Evolutionary conservation across 2,888 invertebrate species (phyloP).

Genomic region (Terebella lapidaria): DNA sequence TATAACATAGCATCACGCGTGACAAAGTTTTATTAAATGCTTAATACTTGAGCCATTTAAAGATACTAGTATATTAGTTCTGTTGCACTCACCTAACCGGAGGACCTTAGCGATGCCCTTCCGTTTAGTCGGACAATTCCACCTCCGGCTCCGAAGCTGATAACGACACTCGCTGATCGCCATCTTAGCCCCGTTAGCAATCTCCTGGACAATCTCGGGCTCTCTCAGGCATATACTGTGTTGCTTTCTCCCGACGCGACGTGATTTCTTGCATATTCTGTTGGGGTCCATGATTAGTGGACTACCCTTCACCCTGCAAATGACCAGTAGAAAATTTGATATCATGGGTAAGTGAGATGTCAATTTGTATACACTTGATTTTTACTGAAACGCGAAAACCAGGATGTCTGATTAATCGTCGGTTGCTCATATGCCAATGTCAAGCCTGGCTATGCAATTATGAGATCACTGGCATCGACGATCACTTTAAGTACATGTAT

Average conservation of each 20-base stretch:
- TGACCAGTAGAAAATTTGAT: neutral
- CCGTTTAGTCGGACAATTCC: conserved; percentile 76
- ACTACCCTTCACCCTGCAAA: conserved; percentile 59
- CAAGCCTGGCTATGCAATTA: too few species aligned
- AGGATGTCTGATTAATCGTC: too few species aligned
- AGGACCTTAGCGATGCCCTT: neutral
- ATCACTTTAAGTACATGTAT: too few species aligned
- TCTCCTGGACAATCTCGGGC: conserved; percentile 73
- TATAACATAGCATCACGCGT: too few species aligned
- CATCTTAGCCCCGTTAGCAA: conserved; percentile 66
- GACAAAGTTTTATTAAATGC: too few species aligned
- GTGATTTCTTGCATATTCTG: conserved; percentile 80
- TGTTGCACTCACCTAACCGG: neutral
- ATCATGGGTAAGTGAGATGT: neutral
- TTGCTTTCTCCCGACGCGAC: conserved; percentile 69
- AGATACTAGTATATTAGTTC: neutral
- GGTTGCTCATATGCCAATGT: too few species aligned
- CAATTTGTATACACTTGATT: neutral
- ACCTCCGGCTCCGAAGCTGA: conserved; percentile 74
- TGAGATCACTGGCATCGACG: too few species aligned
- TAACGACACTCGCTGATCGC: conserved; percentile 76
- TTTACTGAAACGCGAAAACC: too few species aligned
- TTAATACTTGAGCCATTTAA: too few species aligned
- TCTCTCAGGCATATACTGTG: conserved; percentile 56
- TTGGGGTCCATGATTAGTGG: conserved; percentile 84